These are phyloP conservation scores for Hypena proboscidalis DNA, from an alignment of 2,888 invertebrate genomes.

Conservation along the genomic window DNA sequence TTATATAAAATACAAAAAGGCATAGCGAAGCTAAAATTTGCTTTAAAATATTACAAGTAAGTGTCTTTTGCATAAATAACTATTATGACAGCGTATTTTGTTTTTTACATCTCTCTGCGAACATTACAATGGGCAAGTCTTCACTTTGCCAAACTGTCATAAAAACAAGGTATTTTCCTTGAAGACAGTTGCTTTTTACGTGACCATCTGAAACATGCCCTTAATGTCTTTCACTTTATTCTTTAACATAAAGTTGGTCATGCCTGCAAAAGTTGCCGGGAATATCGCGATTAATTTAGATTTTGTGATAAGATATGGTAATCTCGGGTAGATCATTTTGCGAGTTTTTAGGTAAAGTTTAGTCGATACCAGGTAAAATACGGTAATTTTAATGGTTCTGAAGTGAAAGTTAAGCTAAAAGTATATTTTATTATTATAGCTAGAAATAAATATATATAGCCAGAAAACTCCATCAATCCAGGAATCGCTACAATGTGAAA, in stretches of 20 bases:
- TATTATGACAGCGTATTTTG: too few relatives aligned
- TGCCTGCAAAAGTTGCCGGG: constrained; percentile 16
- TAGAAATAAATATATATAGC: too few relatives aligned
- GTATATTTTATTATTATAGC: too few relatives aligned
- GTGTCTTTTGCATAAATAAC: too few relatives aligned
- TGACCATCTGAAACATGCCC: constrained; percentile 13
- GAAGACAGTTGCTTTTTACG: constrained; percentile 16
- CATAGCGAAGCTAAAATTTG: too few relatives aligned
- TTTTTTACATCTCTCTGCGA: constrained; percentile 1
- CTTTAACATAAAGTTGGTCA: constrained; percentile 18
- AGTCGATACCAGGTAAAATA: neutral
- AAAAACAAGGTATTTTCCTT: constrained; percentile 26
- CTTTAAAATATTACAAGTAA: too few relatives aligned
- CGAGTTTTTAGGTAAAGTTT: neutral
- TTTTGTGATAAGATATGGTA: constrained; percentile 14
- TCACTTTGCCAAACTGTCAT: constrained; percentile 9
- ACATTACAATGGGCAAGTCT: too few relatives aligned
- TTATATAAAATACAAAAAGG: too few relatives aligned
- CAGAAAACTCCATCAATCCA: too few relatives aligned
- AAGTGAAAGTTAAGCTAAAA: too few relatives aligned
- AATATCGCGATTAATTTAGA: constrained; percentile 19
- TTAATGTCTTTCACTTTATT: constrained; percentile 23
- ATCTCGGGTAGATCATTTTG: constrained; percentile 11
- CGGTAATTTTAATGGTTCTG: too few relatives aligned
- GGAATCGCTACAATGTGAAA: too few relatives aligned